Conservation (phyloP, 2,888 invertebrate genomes). For the Lasioglossum oenotherae region DNA sequence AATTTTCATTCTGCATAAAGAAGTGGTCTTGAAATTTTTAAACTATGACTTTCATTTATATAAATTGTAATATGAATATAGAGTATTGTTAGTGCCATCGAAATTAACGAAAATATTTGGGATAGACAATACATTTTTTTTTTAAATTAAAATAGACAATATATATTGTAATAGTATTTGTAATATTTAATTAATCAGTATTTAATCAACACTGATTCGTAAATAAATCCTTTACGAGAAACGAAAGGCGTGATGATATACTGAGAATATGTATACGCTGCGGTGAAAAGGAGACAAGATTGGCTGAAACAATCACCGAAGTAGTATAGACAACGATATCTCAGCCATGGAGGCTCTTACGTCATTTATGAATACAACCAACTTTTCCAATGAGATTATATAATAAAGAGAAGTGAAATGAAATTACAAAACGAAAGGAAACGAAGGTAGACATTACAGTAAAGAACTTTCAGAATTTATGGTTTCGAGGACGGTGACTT, state of each 20-base stretch:
- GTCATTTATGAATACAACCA: background rate
- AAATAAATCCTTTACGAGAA: background rate
- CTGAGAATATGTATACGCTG: background rate
- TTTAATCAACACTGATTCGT: background rate
- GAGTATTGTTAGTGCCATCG: background rate
- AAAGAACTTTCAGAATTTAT: background rate
- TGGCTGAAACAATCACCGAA: background rate
- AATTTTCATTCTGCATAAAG: background rate
- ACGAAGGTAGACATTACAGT: background rate
- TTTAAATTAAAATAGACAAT: background rate
- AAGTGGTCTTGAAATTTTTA: background rate
- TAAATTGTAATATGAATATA: background rate
- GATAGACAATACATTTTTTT: background rate
- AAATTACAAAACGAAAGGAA: background rate
- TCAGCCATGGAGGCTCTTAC: background rate
- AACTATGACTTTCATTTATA: background rate
- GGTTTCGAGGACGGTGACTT: background rate
- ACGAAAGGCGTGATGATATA: background rate
- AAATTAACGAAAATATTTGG: background rate
- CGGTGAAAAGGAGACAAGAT: background rate
- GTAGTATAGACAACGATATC: conserved; percentile 1
- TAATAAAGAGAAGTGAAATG: background rate
- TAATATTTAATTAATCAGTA: background rate
- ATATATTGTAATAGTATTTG: background rate
- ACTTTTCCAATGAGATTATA: background rate